Base-by-base conservation (phyloP, 2,888 invertebrate species). In the Acanthosepion esculentum region DNA sequence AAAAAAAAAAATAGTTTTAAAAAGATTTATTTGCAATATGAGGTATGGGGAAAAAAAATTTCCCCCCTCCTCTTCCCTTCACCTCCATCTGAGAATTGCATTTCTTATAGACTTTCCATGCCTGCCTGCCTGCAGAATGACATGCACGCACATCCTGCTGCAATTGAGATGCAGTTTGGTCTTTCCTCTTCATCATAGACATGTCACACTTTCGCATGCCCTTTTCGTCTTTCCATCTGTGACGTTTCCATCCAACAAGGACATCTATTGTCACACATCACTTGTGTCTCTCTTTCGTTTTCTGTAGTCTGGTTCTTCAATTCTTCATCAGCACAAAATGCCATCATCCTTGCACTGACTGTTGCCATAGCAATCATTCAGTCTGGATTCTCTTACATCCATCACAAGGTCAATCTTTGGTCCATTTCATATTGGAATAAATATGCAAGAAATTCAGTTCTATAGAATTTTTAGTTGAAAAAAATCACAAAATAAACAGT, bases 351-450 rank as follows among this genome's bases (percentile, higher is more conserved):
- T 78, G 78, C 78, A 78, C 78, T 33, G 5, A 78, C 33, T 33
- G 33, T 78, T 78, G 78, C 78, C 78, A 78, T 78, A 78, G 78
- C 12, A 15, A 78, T 78, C 78, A 78, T n/a, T n/a, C 78, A n/a
- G 78, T 78, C 78, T 78, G 78, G 78, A 78, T 78, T 78, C n/a
- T 33, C 78, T 78, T 78, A 33, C 78, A 33, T 78, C n/a, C n/a
- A n/a, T 78, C 78, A 78, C 78, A 78, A 78, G n/a, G n/a, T 78
- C 78, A 78, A 78, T 78, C 29, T 78, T 78, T 78, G 78, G 78
- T 78, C n/a, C n/a, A 15, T 7, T 78, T 78, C 78, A 78, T 12
- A 78, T 15, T 33, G 10, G n/a, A 18, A n/a, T n/a, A 5, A 12
- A 1, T n/a, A 78, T 33, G 33, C n/a, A 78, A n/a, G 4, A n/a